phyloP scores from a whole-genome alignment of 2,113 vertebrate genomes.

The Pyxicephalus adspersus region DNA sequence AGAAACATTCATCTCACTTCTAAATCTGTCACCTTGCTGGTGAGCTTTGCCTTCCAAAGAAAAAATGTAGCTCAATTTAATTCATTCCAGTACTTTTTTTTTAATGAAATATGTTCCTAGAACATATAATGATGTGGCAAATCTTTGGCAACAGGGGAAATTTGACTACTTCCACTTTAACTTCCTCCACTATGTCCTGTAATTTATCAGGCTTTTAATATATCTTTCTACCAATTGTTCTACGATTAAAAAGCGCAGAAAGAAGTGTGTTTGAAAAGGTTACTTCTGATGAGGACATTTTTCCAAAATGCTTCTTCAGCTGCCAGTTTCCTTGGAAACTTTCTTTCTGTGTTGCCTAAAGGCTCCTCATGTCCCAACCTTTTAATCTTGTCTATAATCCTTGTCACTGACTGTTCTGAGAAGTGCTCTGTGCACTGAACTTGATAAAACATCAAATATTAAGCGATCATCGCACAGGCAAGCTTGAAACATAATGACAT shows the following conservation, averaged over 20 bases:
- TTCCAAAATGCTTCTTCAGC: conserved; percentile 1
- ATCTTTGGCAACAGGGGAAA: too few species aligned
- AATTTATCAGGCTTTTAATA: not conserved
- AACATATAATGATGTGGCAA: too few species aligned
- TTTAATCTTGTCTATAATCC: conserved; percentile 17
- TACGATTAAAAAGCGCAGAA: not conserved
- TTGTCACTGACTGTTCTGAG: conserved; percentile 6
- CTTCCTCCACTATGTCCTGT: not conserved
- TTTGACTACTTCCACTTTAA: too few species aligned
- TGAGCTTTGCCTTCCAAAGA: too few species aligned
- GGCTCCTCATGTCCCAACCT: conserved; percentile 22
- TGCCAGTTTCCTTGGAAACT: conserved; percentile 34
- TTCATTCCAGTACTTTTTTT: too few species aligned
- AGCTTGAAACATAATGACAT: conserved; percentile 27
- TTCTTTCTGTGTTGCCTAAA: conserved; percentile 7
- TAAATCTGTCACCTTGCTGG: too few species aligned
- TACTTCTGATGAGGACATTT: conserved; percentile 26
- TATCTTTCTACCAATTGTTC: not conserved
- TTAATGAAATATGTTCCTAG: too few species aligned
- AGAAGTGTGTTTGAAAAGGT: conserved; percentile 33
- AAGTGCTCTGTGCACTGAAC: conserved; percentile 4
- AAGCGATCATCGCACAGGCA: conserved; percentile 21
- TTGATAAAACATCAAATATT: conserved; percentile 35
- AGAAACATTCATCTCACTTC: too few species aligned
- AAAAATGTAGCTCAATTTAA: too few species aligned